These are phyloP conservation scores for Bubo bubo DNA, from an alignment of 2,113 vertebrate genomes.

Conservation along the genomic window DNA sequence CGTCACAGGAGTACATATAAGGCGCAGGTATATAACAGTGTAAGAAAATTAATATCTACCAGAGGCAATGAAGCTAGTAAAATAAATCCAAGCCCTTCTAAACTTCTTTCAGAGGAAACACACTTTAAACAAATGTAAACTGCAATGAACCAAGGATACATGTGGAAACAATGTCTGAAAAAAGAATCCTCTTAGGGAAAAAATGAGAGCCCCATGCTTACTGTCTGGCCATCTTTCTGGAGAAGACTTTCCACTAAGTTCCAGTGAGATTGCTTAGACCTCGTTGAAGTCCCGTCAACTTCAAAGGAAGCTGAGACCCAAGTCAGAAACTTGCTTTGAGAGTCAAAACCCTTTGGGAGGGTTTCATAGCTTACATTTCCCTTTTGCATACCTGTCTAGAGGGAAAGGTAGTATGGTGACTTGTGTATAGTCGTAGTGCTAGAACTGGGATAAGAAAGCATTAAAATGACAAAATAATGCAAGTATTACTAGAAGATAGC, in stretches of 20 bases:
- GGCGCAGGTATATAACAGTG: rapidly evolving
- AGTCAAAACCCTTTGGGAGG: background rate
- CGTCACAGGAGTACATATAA: background rate
- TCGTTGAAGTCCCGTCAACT: background rate
- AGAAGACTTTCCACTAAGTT: background rate
- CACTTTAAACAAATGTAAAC: background rate
- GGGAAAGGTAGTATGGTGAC: background rate
- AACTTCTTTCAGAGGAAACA: background rate
- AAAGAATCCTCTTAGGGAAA: background rate
- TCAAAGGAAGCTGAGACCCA: background rate
- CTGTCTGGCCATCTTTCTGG: background rate
- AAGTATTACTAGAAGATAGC: background rate
- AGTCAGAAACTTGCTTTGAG: background rate
- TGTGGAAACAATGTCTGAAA: background rate
- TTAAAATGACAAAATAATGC: background rate
- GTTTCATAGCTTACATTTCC: background rate
- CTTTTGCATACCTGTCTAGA: background rate
- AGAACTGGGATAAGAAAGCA: background rate
- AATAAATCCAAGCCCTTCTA: background rate
- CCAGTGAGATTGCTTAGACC: background rate
- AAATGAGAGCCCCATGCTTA: background rate
- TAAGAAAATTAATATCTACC: background rate
- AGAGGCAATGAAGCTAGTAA: background rate
- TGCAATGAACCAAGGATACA: background rate
- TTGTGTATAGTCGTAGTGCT: background rate